These are phyloP conservation scores for Corythoichthys intestinalis DNA, from an alignment of 2,113 vertebrate species.

Conservation along the genomic window DNA sequence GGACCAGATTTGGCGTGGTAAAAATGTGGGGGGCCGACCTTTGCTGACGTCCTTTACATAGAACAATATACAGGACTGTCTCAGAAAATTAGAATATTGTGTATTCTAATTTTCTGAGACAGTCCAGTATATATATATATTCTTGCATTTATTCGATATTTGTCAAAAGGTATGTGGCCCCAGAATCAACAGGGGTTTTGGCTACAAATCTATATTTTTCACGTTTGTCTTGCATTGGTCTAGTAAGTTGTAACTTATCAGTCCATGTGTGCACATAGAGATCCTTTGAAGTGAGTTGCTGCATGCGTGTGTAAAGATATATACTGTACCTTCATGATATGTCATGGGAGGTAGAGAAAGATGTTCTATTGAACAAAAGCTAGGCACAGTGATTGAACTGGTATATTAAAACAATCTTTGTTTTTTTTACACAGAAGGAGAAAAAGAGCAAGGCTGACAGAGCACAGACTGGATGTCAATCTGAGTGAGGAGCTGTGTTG, in stretches of 20 bases:
- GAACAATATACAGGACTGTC: no score
- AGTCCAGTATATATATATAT: no score
- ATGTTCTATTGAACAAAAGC: slow-evolving; percentile 60
- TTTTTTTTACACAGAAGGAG: slow-evolving; percentile 61
- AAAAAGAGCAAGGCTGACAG: slow-evolving; percentile 56
- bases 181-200: slow-evolving; percentile 60
- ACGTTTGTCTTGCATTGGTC: slow-evolving; percentile 52
- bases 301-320: neutral
- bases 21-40: no score
- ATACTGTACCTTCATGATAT: neutral
- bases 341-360: slow-evolving; percentile 32
- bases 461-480: slow-evolving; percentile 64
- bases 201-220: slow-evolving; percentile 65
- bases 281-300: slow-evolving; percentile 30
- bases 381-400: slow-evolving; percentile 61
- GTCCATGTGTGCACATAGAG: slow-evolving; percentile 54
- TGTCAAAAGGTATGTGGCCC: slow-evolving; percentile 60
- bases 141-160: slow-evolving; percentile 5
- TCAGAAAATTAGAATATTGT: no score
- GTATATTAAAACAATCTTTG: slow-evolving; percentile 71
- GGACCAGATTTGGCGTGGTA: no score
- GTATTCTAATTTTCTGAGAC: no score
- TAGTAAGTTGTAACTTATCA: slow-evolving; percentile 69
- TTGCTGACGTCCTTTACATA: no score
- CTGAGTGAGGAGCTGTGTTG: slow-evolving; percentile 47